Conservation (phyloP, 1,140 invertebrate species). For the Antheraea pernyi region DNA sequence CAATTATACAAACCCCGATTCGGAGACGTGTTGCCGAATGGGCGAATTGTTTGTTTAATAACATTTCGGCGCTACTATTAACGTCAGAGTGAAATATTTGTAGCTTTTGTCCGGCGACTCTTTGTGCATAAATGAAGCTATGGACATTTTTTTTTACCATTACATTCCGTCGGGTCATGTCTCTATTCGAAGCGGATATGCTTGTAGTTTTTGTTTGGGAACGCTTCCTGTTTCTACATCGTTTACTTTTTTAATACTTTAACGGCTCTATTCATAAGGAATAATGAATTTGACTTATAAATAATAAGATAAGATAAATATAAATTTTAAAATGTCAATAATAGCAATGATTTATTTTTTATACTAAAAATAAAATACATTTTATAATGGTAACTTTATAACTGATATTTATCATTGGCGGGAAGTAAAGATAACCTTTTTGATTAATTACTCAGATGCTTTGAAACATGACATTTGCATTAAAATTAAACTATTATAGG, state of each 20-base stretch:
- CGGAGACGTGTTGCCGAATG: constrained; percentile 64
- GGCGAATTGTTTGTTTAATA: constrained; percentile 78
- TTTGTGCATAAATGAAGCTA: constrained; percentile 50
- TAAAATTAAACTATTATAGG: too few species aligned
- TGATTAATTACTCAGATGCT: too few species aligned
- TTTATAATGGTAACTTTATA: too few species aligned
- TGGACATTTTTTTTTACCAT: constrained; percentile 43
- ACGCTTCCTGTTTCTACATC: constrained; percentile 49
- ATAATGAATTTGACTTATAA: constrained; percentile 57
- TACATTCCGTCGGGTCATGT: constrained; percentile 38
- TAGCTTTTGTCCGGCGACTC: constrained; percentile 49
- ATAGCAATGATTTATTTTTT: background rate
- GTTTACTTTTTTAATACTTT: constrained; percentile 59
- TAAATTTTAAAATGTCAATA: background rate
- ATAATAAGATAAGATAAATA: constrained; percentile 27
- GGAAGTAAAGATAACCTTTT: too few species aligned
- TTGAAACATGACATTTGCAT: too few species aligned
- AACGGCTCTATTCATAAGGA: constrained; percentile 40
- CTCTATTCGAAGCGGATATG: constrained; percentile 57
- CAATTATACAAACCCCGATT: constrained; percentile 69
- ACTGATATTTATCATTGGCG: too few species aligned
- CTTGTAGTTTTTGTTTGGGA: constrained; percentile 53
- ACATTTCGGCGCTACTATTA: constrained; percentile 66
- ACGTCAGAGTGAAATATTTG: constrained; percentile 67
- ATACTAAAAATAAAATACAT: too few species aligned